These are phyloP conservation scores for Prionailurus bengalensis DNA, from an alignment of 2,113 vertebrate species.

Conservation along the genomic window DNA sequence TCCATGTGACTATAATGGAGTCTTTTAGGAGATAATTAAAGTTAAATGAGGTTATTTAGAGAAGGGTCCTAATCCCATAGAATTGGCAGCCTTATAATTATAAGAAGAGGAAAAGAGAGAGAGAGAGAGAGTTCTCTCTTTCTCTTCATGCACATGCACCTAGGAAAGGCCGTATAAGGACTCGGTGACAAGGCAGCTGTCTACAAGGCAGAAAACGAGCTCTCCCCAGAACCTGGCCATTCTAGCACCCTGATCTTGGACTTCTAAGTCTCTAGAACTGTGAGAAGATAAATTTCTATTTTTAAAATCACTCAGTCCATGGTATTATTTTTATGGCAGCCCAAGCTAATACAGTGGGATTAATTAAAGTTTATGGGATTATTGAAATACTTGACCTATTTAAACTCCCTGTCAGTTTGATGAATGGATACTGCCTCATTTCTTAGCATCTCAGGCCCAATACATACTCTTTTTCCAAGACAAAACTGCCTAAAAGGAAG, in stretches of 20 bases:
- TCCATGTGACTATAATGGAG: not conserved
- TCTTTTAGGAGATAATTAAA: not conserved
- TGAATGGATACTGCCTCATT: not conserved
- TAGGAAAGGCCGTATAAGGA: not conserved
- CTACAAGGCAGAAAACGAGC: not conserved
- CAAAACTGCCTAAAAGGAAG: not conserved
- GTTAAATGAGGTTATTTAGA: not conserved
- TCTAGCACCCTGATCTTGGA: not conserved
- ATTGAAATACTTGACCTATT: not conserved
- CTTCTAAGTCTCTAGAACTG: not conserved
- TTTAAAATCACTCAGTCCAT: not conserved
- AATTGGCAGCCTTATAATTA: not conserved
- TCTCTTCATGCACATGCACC: not conserved
- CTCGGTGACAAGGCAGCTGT: not conserved
- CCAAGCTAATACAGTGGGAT: not conserved
- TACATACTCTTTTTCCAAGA: not conserved
- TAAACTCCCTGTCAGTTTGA: not conserved
- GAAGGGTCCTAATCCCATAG: not conserved
- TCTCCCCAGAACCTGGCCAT: not conserved
- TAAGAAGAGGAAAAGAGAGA: not conserved
- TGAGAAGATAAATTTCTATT: not conserved
- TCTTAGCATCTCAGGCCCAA: not conserved
- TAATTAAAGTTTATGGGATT: not conserved
- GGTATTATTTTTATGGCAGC: not conserved
- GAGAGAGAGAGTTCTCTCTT: not conserved